Evolutionary conservation across 2,888 invertebrate genomes (phyloP).

Genomic region (Vesta saturnalis): DNA sequence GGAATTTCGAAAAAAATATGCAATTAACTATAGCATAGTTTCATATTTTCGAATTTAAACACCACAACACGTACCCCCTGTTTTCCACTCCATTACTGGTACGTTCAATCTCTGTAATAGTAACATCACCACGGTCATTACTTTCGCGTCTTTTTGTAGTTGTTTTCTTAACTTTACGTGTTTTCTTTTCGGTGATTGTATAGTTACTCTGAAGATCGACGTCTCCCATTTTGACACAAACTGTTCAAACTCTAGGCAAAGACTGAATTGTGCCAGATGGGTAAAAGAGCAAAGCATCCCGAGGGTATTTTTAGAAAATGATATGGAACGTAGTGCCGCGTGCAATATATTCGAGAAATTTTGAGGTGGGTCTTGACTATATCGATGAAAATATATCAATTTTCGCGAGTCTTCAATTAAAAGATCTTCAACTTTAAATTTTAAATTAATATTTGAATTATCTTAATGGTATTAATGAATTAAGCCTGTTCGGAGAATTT

Average conservation of each 20-base stretch:
- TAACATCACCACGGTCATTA: constrained; percentile 79
- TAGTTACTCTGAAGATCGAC: constrained; percentile 89
- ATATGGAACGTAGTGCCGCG: constrained; percentile 56
- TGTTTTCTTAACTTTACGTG: constrained; percentile 92
- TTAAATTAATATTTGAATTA: background rate
- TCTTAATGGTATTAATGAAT: no score
- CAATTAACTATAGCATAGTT: background rate
- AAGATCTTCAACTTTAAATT: constrained; percentile 10
- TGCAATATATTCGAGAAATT: constrained; percentile 45
- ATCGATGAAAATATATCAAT: constrained; percentile 42
- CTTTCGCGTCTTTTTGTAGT: constrained; percentile 83
- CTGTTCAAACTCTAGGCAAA: constrained; percentile 45
- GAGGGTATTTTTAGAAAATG: constrained; percentile 62
- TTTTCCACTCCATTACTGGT: constrained; percentile 71
- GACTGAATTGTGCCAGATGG: constrained; percentile 56
- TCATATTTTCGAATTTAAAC: background rate
- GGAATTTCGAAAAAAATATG: constrained; percentile 28
- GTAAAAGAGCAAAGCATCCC: constrained; percentile 53
- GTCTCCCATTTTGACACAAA: constrained; percentile 78
- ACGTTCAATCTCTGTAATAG: constrained; percentile 82
- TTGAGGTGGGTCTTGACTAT: constrained; percentile 40
- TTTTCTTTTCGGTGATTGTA: constrained; percentile 84
- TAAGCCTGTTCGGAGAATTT: no score
- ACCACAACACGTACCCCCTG: constrained; percentile 84
- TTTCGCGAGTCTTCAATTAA: constrained; percentile 20